Percentiles rank a stretch among this genome's conserved stretches.
Evolutionary conservation across 1,140 invertebrate genomes (phyloP).

Genomic region (Scaptomyza pallida): DNA sequence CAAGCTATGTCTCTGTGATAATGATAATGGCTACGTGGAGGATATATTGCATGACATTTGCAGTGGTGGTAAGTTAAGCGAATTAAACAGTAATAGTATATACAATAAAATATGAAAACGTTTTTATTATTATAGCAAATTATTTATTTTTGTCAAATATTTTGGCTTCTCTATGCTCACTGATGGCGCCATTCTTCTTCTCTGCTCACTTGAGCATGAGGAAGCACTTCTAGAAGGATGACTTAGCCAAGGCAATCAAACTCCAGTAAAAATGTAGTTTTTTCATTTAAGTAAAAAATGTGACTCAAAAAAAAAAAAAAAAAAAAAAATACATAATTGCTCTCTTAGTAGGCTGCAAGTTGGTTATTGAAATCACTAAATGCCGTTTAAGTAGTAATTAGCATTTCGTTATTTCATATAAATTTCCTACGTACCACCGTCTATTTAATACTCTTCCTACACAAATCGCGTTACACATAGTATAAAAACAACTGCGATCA

Average conservation of each 20-base stretch:
- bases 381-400: constrained; percentile 66
- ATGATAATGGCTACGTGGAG: constrained; percentile 85
- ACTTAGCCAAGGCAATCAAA: not conserved
- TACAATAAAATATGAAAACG: not conserved
- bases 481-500: constrained; percentile 17
- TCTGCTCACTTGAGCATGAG: constrained; percentile 65
- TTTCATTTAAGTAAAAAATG: constrained; percentile 75
- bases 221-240: constrained; percentile 66
- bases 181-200: constrained; percentile 61
- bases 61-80: constrained; percentile 84
- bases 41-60: constrained; percentile 84
- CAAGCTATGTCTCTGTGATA: constrained; percentile 86
- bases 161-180: constrained; percentile 48
- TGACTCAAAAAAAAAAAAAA: constrained; percentile 69
- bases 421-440: constrained; percentile 80
- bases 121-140: constrained; percentile 47
- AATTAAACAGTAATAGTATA: not conserved
- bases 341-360: constrained; percentile 21
- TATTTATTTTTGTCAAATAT: constrained; percentile 50
- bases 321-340: constrained; percentile 27
- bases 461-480: constrained; percentile 67
- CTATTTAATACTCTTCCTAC: constrained; percentile 80
- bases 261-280: constrained; percentile 49
- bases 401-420: no score
- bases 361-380: constrained; percentile 39